phyloP scores from a whole-genome alignment of 2,113 vertebrate species.

The Pipa parva region DNA sequence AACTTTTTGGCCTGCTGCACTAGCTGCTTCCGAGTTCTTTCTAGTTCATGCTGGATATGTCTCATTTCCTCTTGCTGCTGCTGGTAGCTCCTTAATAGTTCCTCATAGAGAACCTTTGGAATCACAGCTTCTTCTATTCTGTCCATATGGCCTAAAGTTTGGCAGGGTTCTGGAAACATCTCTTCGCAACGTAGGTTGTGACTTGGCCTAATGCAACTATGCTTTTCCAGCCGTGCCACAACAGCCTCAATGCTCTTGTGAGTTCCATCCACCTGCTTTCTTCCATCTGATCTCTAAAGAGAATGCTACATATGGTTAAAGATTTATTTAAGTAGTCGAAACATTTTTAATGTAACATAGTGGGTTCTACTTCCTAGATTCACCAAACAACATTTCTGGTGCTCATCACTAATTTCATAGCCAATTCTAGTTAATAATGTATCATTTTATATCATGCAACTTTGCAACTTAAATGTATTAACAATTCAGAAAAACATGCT shows the following conservation, averaged over 20 bases:
- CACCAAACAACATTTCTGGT: too few species aligned
- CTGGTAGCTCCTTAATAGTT: conserved; percentile 92
- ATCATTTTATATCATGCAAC: too few species aligned
- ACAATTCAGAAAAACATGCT: too few species aligned
- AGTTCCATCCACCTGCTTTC: conserved; percentile 71
- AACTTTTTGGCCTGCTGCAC: conserved; percentile 97
- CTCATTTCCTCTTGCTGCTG: conserved; percentile 97
- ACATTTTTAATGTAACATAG: too few species aligned
- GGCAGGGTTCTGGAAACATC: conserved; percentile 65
- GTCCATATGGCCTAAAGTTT: conserved; percentile 66
- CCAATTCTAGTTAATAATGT: too few species aligned
- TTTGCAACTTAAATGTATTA: too few species aligned
- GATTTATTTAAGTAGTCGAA: too few species aligned
- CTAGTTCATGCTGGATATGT: conserved; percentile 92
- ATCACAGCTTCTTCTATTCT: conserved; percentile 74
- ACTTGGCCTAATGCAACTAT: conserved; percentile 72
- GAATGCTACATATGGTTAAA: conserved; percentile 20
- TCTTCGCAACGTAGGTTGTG: conserved; percentile 63
- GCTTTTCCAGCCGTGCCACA: conserved; percentile 85
- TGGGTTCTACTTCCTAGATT: too few species aligned
- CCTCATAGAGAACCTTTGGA: conserved; percentile 90
- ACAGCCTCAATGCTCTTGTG: conserved; percentile 92
- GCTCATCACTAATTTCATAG: too few species aligned
- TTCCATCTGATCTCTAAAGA: conserved; percentile 70
- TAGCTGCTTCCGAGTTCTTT: conserved; percentile 91